These are phyloP conservation scores for Procambarus clarkii DNA, from an alignment of 1,140 invertebrate genomes.

Conservation along the genomic window DNA sequence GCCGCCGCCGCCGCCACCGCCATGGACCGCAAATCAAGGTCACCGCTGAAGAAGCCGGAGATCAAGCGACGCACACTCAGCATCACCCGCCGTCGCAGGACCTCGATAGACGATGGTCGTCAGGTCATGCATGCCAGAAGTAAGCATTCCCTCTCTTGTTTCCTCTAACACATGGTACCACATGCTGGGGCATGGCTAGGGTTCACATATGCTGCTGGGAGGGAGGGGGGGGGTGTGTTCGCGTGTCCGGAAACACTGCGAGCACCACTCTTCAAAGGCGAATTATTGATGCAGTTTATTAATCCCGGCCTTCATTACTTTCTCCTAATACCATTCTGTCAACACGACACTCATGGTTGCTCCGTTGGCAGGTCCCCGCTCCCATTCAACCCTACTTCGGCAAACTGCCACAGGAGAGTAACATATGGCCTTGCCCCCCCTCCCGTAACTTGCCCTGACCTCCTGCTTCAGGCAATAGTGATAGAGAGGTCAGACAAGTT, in stretches of 20 bases:
- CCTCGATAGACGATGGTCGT: slow-evolving; percentile 47
- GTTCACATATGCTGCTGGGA: no score
- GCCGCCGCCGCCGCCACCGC: background rate
- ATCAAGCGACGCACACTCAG: slow-evolving; percentile 44
- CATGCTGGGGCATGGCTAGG: no score
- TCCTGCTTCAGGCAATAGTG: no score
- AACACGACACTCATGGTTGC: background rate
- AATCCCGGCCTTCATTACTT: background rate
- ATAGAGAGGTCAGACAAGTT: no score
- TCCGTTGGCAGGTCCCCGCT: background rate
- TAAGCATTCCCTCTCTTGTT: slow-evolving; percentile 23
- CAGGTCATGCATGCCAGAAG: slow-evolving; percentile 53
- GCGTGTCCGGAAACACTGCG: background rate
- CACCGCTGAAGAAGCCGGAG: slow-evolving; percentile 61
- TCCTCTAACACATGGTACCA: background rate
- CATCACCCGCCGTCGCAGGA: slow-evolving; percentile 41
- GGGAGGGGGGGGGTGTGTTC: no score
- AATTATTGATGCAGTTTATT: background rate
- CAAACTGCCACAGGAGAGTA: no score
- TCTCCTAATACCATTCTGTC: background rate
- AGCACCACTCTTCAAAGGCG: background rate
- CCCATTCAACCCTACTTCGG: no score
- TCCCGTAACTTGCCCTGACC: no score
- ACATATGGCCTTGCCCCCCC: no score
- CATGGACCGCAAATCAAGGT: slow-evolving; percentile 57